A percentile compares a stretch with the other conserved stretches of the same genome.
These are phyloP conservation scores for Acestrorhynchus altus DNA, from an alignment of 2,797 vertebrate species.

Conservation along the genomic window DNA sequence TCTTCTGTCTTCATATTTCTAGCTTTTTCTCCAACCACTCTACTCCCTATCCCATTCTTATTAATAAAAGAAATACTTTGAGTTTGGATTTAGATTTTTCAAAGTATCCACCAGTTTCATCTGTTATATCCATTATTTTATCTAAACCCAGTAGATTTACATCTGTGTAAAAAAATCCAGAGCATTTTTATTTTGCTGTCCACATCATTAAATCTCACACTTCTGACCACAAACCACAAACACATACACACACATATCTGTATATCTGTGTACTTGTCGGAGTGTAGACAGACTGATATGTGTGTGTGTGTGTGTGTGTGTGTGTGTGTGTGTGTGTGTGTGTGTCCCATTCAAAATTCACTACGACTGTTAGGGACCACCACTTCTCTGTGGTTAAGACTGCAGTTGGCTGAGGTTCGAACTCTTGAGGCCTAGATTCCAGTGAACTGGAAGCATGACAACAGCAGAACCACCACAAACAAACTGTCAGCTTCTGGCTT, in stretches of 20 bases:
- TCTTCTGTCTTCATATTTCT: neutral
- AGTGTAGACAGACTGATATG: neutral
- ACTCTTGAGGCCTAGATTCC: neutral
- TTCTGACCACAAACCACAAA: neutral
- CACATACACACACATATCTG: too few species aligned
- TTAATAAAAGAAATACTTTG: too few species aligned
- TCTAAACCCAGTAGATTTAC: neutral
- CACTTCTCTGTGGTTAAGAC: conserved; percentile 15
- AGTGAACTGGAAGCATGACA: conserved; percentile 6
- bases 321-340: neutral
- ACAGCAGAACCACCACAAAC: conserved; percentile 23
- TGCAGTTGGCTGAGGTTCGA: conserved; percentile 8
- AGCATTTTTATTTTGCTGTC: neutral
- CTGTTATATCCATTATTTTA: neutral
- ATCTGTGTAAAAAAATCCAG: neutral
- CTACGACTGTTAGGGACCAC: neutral
- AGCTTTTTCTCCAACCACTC: neutral
- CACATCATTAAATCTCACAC: neutral
- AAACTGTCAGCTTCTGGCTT: conserved; percentile 6
- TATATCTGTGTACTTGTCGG: conserved; percentile 14
- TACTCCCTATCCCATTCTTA: neutral
- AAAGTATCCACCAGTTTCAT: neutral
- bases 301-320: neutral
- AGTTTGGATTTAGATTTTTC: neutral
- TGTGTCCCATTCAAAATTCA: neutral